phyloP scores from a whole-genome alignment of 2,113 vertebrate species.

The Herpetotheres cachinnans region DNA sequence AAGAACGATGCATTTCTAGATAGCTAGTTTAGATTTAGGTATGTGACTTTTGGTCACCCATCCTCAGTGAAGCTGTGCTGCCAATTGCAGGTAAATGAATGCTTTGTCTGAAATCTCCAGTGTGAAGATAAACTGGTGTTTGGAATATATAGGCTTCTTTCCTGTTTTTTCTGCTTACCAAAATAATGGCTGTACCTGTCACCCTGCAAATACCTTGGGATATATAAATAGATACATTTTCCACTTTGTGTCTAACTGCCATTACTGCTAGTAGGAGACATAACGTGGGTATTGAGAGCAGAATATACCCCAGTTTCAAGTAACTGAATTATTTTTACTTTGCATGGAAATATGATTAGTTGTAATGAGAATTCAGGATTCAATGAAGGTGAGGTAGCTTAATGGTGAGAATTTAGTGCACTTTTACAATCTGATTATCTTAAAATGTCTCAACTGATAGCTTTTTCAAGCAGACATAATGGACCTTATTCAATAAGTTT shows the following conservation, averaged over 20 bases:
- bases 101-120: neutral
- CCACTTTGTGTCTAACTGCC: neutral
- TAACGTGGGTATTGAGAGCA: neutral
- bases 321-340: constrained; percentile 54
- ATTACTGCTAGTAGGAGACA: neutral
- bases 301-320: neutral
- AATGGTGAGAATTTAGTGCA: constrained; percentile 51
- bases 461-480: constrained; percentile 53
- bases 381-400: constrained; percentile 41
- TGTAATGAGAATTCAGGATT: constrained; percentile 56
- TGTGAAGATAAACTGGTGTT: neutral
- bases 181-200: neutral
- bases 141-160: neutral
- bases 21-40: neutral
- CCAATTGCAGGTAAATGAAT: neutral
- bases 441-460: constrained; percentile 49
- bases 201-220: neutral
- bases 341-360: constrained; percentile 41
- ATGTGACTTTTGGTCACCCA: neutral
- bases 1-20: neutral
- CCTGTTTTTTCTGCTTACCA: neutral
- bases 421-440: constrained; percentile 63
- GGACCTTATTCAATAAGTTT: constrained; percentile 62
- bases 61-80: neutral
- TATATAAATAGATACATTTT: neutral